phyloP scores from a whole-genome alignment of 1,140 invertebrate species.

The Achroia grisella region DNA sequence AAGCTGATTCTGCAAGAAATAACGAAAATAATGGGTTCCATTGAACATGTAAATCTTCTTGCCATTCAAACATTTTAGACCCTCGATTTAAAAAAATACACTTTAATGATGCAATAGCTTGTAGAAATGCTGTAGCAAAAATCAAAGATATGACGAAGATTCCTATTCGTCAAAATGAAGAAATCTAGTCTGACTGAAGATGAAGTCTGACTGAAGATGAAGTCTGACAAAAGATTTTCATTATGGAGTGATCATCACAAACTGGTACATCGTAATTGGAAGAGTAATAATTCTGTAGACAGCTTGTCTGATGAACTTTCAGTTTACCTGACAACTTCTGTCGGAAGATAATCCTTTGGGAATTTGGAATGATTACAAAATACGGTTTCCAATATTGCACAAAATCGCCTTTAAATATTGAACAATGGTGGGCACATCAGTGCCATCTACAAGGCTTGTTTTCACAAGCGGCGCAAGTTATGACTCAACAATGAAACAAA shows the following conservation, averaged over 20 bases:
- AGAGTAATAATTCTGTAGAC: slow-evolving; percentile 19
- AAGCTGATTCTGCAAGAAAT: neutral
- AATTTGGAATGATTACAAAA: slow-evolving; percentile 23
- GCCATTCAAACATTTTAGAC: neutral
- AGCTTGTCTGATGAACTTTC: slow-evolving; percentile 18
- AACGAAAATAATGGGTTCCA: slow-evolving; percentile 1
- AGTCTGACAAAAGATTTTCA: neutral
- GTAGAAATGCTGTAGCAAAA: neutral
- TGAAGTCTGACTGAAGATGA: neutral
- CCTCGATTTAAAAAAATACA: slow-evolving; percentile 3
- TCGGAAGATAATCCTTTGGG: slow-evolving; percentile 22
- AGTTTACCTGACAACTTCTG: slow-evolving; percentile 25
- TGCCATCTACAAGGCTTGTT: slow-evolving; percentile 25
- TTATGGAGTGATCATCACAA: slow-evolving; percentile 20
- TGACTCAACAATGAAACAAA: slow-evolving; percentile 18
- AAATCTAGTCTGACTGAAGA: neutral
- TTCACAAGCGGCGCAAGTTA: slow-evolving; percentile 19
- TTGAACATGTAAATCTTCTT: neutral
- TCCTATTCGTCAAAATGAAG: neutral
- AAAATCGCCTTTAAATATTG: slow-evolving; percentile 25
- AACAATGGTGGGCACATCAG: slow-evolving; percentile 25
- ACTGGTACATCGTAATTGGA: slow-evolving; percentile 11
- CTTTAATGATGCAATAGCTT: slow-evolving; percentile 1
- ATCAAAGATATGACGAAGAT: slow-evolving; percentile 2
- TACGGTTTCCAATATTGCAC: slow-evolving; percentile 16